phyloP scores from a whole-genome alignment of 2,797 vertebrate genomes.

The Trematomus bernacchii region DNA sequence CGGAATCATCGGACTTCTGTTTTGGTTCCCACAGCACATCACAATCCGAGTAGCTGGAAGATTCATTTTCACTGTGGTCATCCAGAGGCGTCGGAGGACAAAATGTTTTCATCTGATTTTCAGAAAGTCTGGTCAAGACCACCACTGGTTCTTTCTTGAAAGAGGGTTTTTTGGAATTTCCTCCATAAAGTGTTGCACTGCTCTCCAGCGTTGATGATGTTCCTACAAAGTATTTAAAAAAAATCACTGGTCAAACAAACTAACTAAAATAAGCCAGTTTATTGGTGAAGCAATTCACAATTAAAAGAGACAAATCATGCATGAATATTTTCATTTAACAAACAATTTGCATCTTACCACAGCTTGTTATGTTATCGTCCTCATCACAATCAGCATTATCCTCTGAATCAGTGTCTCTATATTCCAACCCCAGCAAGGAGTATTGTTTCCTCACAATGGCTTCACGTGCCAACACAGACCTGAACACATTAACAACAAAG shows the following conservation, averaged over 20 bases:
- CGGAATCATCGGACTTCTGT: background rate
- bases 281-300: background rate
- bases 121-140: constrained; percentile 47
- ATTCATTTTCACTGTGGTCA: background rate
- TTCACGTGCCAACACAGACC: constrained; percentile 77
- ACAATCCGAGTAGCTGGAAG: background rate
- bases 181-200: no score
- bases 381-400: constrained; percentile 61
- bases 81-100: accelerated
- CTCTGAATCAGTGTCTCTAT: constrained; percentile 70
- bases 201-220: no score
- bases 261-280: background rate
- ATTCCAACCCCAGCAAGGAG: constrained; percentile 72
- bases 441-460: constrained; percentile 73
- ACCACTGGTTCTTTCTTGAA: constrained; percentile 26
- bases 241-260: constrained; percentile 4
- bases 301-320: background rate
- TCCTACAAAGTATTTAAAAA: constrained; percentile 42
- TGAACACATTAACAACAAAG: constrained; percentile 43
- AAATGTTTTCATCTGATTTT: accelerated
- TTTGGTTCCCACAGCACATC: constrained; percentile 17
- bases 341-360: constrained; percentile 46
- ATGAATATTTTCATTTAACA: background rate
- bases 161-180: no score
- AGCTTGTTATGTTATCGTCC: background rate